Conservation (phyloP, 1,140 invertebrate genomes). For the Augochlora pura region DNA sequence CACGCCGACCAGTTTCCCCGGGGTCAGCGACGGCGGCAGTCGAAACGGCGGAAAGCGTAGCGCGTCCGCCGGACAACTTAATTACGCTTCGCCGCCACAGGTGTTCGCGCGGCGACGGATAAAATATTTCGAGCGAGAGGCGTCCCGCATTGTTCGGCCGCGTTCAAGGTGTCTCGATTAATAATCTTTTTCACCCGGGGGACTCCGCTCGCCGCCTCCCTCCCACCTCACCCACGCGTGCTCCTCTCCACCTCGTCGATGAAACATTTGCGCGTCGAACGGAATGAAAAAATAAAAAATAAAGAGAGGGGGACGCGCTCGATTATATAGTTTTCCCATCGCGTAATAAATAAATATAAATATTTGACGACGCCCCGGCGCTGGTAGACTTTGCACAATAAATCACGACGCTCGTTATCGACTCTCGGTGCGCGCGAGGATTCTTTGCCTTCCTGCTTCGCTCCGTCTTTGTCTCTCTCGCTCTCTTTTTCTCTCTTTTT, state of each 20-base stretch:
- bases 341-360: constrained; percentile 24
- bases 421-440: background rate
- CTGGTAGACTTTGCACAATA: constrained; percentile 17
- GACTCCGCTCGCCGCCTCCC: too few species aligned
- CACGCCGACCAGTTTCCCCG: background rate
- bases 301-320: background rate
- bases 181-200: constrained; percentile 1
- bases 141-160: constrained; percentile 28
- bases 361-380: constrained; percentile 17
- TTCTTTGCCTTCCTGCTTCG: background rate
- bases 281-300: too few species aligned
- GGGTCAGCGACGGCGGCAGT: background rate
- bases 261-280: background rate
- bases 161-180: constrained; percentile 32
- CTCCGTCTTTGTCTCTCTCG: background rate
- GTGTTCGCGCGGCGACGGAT: constrained; percentile 22
- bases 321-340: background rate
- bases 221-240: too few species aligned
- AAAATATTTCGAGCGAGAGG: constrained; percentile 32
- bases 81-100: constrained; percentile 27
- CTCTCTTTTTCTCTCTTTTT: background rate
- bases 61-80: too few species aligned
- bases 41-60: background rate
- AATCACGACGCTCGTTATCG: constrained; percentile 14
- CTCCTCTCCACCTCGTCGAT: background rate